Evolutionary conservation across 1,140 invertebrate genomes (phyloP).

Genomic region (Amyelois transitella): DNA sequence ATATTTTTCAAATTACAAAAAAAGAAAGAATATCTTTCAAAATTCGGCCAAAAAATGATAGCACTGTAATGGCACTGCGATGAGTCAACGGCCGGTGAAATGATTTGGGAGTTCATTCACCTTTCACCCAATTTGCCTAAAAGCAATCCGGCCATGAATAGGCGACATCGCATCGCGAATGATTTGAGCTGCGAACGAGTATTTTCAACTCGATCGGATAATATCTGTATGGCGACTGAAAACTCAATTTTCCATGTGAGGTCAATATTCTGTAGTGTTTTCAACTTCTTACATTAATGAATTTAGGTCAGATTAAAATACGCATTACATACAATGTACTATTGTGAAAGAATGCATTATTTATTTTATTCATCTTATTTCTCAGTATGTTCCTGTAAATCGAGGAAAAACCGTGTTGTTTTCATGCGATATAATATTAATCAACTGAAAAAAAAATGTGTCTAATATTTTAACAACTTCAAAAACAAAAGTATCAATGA

Average conservation of each 20-base stretch:
- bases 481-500: too few species aligned
- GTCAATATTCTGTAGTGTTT: background rate
- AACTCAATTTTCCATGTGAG: background rate
- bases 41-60: conserved; percentile 63
- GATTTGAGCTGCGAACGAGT: conserved; percentile 4
- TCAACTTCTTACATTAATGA: background rate
- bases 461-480: too few species aligned
- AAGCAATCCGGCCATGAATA: conserved; percentile 37
- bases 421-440: too few species aligned
- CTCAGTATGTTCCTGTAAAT: too few species aligned
- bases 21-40: conserved; percentile 24
- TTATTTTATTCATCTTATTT: too few species aligned
- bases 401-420: too few species aligned
- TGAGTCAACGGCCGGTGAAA: conserved; percentile 64
- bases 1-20: background rate
- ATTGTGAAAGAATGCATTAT: too few species aligned
- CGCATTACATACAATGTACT: too few species aligned
- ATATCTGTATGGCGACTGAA: background rate
- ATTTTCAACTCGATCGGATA: conserved; percentile 12
- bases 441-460: too few species aligned
- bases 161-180: conserved; percentile 27
- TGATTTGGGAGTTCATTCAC: conserved; percentile 52
- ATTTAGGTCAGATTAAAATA: background rate
- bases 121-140: conserved; percentile 70
- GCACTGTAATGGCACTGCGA: conserved; percentile 46